Percentiles rank a stretch among this genome's conserved stretches.
Evolutionary conservation across 2,113 vertebrate species (phyloP).

Genomic region (Cyanocitta stelleri): DNA sequence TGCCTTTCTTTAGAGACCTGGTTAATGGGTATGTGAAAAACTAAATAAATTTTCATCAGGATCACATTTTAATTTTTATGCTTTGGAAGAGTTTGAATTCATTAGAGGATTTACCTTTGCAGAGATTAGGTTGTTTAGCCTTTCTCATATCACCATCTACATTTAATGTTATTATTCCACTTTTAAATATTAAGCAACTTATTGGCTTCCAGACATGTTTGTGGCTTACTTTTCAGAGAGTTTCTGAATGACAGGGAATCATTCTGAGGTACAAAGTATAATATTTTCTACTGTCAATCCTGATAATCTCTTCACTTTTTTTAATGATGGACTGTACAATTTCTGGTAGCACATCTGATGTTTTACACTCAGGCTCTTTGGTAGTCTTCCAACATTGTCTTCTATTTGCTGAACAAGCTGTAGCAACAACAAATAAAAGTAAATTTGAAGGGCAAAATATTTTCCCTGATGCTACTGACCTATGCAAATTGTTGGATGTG

Average conservation of each 20-base stretch:
- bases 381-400: not conserved
- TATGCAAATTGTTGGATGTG: not conserved
- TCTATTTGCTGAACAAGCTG: not conserved
- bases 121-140: not conserved
- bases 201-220: not conserved
- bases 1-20: not conserved
- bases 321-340: not conserved
- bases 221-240: not conserved
- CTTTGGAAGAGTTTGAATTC: not conserved
- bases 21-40: not conserved
- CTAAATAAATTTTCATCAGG: not conserved
- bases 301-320: not conserved
- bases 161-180: not conserved
- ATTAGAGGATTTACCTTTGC: not conserved
- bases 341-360: not conserved
- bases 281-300: not conserved
- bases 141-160: not conserved
- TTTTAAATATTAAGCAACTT: not conserved
- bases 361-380: not conserved
- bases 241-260: not conserved
- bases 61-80: not conserved
- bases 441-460: constrained; percentile 19
- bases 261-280: not conserved
- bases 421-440: not conserved
- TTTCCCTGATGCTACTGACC: not conserved